Evolutionary conservation across 2,888 invertebrate species (phyloP).

Genomic region (Rhingia rostrata): DNA sequence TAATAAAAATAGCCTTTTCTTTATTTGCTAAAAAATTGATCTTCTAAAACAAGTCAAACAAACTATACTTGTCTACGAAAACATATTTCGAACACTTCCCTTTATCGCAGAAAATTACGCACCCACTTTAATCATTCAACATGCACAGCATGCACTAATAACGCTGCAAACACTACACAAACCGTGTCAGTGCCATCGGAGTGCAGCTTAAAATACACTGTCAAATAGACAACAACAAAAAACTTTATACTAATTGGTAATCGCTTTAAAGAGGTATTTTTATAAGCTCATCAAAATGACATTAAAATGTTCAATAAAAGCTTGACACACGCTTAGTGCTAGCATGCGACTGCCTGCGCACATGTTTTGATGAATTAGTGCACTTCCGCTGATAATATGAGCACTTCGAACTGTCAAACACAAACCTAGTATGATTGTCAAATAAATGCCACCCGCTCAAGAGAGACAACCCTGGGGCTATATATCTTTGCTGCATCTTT

Average conservation of each 20-base stretch:
- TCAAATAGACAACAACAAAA: constrained; percentile 29
- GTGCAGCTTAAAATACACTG: constrained; percentile 51
- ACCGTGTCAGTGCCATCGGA: constrained; percentile 58
- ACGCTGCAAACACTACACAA: constrained; percentile 31
- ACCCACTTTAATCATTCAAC: constrained; percentile 16
- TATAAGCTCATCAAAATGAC: constrained; percentile 40
- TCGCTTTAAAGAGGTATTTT: constrained; percentile 25
- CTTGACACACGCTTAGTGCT: constrained; percentile 48
- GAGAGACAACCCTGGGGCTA: background rate
- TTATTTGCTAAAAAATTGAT: too few relatives aligned
- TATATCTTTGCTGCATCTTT: constrained; percentile 25
- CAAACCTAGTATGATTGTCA: constrained; percentile 42
- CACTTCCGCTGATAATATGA: constrained; percentile 58
- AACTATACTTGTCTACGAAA: background rate
- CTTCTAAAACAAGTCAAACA: too few relatives aligned
- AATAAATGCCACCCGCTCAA: constrained; percentile 52
- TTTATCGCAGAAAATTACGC: constrained; percentile 7
- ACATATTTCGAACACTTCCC: background rate
- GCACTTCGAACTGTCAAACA: constrained; percentile 50
- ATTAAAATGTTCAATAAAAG: constrained; percentile 41
- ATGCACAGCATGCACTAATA: constrained; percentile 19
- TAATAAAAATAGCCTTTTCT: too few relatives aligned
- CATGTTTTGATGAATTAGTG: constrained; percentile 56
- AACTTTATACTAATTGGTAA: constrained; percentile 24
- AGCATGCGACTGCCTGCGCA: constrained; percentile 30